A percentile compares a stretch with the other conserved stretches of the same genome.
Evolutionary conservation across 2,113 vertebrate genomes (phyloP).

Genomic region (Oncorhynchus nerka): DNA sequence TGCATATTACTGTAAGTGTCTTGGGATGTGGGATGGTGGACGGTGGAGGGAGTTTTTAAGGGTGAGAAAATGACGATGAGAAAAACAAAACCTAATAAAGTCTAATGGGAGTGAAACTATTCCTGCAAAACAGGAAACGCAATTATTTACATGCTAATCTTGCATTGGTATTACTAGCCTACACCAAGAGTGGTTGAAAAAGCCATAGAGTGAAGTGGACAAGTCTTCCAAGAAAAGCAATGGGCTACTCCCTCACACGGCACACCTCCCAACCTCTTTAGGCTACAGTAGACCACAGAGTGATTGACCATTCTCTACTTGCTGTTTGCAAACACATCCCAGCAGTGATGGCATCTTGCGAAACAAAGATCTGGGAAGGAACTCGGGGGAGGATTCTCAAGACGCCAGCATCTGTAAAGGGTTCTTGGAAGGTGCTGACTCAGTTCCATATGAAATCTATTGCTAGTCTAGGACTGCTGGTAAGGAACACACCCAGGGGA

Average conservation of each 20-base stretch:
- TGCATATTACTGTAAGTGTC: neutral
- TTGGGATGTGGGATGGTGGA: neutral
- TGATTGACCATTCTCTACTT: neutral
- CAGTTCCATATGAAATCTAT: slow-evolving; percentile 26
- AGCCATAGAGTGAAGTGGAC: slow-evolving; percentile 13
- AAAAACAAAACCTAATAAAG: neutral
- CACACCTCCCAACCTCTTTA: no score
- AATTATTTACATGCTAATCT: neutral
- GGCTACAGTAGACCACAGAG: neutral
- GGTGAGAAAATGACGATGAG: neutral
- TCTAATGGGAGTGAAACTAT: neutral
- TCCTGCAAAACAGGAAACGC: neutral
- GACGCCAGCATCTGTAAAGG: slow-evolving; percentile 16
- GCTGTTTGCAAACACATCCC: neutral
- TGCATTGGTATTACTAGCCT: neutral
- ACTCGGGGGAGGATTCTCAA: no score
- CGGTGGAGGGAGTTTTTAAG: neutral
- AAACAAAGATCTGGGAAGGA: slow-evolving; percentile 49
- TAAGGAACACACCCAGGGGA: slow-evolving; percentile 27
- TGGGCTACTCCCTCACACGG: neutral
- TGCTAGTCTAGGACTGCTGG: neutral
- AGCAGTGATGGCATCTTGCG: neutral
- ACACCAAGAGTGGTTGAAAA: slow-evolving; percentile 2
- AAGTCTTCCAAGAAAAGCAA: slow-evolving; percentile 29
- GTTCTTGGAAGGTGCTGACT: slow-evolving; percentile 42